Evolutionary conservation across 53 echinoderm and acorn worm species (phyloP), one percentile per base, ranked within the genome.

Genomic region (Crossaster papposus): DNA sequence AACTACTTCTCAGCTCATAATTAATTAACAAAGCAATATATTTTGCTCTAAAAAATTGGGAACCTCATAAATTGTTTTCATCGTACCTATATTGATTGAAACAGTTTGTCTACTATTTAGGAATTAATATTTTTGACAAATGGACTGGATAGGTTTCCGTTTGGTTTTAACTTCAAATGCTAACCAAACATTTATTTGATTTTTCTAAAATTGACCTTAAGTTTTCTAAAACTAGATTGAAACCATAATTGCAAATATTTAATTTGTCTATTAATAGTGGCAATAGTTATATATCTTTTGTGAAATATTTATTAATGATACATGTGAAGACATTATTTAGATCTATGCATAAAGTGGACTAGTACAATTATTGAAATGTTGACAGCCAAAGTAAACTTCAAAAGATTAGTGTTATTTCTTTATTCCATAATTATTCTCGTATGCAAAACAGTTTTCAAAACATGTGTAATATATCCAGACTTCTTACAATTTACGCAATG

Each of bases 261-360:
- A 51, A 79, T 28, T 79, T 79, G n/a, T 79, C 52, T 79, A 52
- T 36, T 51, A 79, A 51, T 77, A 5, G n/a, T 77, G 77, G 77
- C 38, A 77, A 77, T 36, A 36, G 36, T 77, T 44, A 44, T 44
- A 44, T 79, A 52, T 79, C 38, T 79, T 79, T 79, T 79, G 52
- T 79, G 51, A 23, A 79, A 7, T 50, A 51, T n/a, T 51, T 51
- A 79, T 3, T 32, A 74, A 20, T 74, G 22, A 13, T 30, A 71
- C 71, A 71, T 71, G 4, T 31, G 29, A 14, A 20, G 30, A 17
- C 34, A 74, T 32, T 74, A 2, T 44, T 71, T 71, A 31, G 29
- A 71, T n/a, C 72, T 30, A 71, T 33, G 36, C 35, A 74, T 35
- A 33, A 24, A 74, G 23, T 74, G 75, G 36, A 36, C 34, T 68